phyloP scores from a whole-genome alignment of 1,140 invertebrate genomes.

The Drosophila parabipectinata region DNA sequence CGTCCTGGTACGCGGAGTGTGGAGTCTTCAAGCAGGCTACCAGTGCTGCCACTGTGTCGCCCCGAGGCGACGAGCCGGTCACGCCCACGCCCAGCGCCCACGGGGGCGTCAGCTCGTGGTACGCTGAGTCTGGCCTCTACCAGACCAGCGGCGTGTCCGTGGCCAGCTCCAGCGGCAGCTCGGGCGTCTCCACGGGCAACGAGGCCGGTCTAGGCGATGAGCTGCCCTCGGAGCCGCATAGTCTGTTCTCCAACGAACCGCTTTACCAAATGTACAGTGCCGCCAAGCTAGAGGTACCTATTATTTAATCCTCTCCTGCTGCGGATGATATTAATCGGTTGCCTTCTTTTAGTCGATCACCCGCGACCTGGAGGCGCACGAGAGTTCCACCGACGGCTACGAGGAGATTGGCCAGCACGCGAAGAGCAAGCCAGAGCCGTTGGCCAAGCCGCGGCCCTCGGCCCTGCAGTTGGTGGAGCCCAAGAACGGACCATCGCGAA shows the following conservation, averaged over 20 bases:
- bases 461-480: slow-evolving; percentile 88
- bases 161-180: slow-evolving; percentile 83
- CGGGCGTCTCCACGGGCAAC: slow-evolving; percentile 83
- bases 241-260: slow-evolving; percentile 89
- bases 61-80: slow-evolving; percentile 35
- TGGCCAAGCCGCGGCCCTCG: slow-evolving; percentile 84
- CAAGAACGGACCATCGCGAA: slow-evolving; percentile 88
- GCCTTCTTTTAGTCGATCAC: slow-evolving; percentile 85
- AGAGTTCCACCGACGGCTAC: slow-evolving; percentile 90
- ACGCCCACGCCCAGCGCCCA: slow-evolving; percentile 56
- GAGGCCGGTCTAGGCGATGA: slow-evolving; percentile 78
- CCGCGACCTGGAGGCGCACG: slow-evolving; percentile 85
- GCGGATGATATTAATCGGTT: not conserved
- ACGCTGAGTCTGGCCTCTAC: slow-evolving; percentile 87
- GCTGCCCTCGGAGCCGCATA: slow-evolving; percentile 75
- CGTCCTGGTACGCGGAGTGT: slow-evolving; percentile 86
- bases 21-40: slow-evolving; percentile 84
- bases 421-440: slow-evolving; percentile 32
- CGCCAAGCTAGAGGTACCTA: slow-evolving; percentile 88
- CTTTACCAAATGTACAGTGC: slow-evolving; percentile 96
- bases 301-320: not conserved
- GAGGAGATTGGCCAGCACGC: slow-evolving; percentile 87
- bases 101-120: slow-evolving; percentile 85
- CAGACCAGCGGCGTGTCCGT: slow-evolving; percentile 85
- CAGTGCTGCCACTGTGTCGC: slow-evolving; percentile 7